Evolutionary conservation across 2,113 vertebrate species (phyloP).

Genomic region (Zootoca vivipara): DNA sequence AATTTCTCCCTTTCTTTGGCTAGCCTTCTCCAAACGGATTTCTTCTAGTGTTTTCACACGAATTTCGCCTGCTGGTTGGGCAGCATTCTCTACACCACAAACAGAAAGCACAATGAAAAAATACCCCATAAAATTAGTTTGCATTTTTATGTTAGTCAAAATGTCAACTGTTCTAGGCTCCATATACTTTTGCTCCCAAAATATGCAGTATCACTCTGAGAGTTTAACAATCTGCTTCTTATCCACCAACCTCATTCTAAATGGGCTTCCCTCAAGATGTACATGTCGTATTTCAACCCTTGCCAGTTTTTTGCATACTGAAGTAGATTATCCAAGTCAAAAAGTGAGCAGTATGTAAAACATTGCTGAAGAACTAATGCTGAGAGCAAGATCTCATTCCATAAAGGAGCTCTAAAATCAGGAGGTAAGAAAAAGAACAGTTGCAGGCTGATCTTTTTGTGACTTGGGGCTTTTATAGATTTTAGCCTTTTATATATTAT

Average conservation of each 20-base stretch:
- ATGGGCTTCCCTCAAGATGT: not conserved
- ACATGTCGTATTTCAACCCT: not conserved
- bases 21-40: conserved; percentile 88
- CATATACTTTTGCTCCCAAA: not conserved
- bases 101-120: not conserved
- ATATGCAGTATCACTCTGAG: not conserved
- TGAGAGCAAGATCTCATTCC: not conserved
- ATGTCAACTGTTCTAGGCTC: not conserved
- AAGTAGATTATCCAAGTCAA: not conserved
- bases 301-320: not conserved
- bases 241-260: not conserved
- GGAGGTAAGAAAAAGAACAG: not conserved
- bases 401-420: not conserved
- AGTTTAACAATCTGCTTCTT: not conserved
- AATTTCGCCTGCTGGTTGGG: conserved; percentile 77
- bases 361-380: not conserved
- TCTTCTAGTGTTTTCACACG: conserved; percentile 92
- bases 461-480: too few species aligned
- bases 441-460: not conserved
- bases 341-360: not conserved
- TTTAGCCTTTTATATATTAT: not conserved
- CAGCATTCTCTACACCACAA: conserved; percentile 60
- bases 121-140: not conserved
- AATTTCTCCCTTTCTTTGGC: conserved; percentile 70
- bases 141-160: not conserved